phyloP scores from a whole-genome alignment of 2,797 vertebrate genomes.

The Pristis pectinata region DNA sequence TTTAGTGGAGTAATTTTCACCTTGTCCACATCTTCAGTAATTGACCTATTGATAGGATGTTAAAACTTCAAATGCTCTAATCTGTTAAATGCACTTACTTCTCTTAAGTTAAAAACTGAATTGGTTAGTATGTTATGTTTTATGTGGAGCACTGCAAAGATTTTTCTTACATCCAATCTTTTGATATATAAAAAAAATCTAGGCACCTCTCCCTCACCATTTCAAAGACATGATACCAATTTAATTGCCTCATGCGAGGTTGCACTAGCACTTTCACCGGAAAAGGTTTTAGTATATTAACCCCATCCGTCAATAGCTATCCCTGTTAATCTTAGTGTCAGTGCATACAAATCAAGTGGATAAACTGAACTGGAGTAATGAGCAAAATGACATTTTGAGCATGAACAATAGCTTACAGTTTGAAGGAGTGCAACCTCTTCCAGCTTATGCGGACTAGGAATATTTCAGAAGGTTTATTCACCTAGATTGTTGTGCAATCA shows the following conservation, averaged over 20 bases:
- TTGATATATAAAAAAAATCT: not conserved
- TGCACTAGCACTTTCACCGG: not conserved
- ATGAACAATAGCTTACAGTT: not conserved
- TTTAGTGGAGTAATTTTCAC: not conserved
- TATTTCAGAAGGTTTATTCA: not conserved
- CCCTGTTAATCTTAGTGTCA: not conserved
- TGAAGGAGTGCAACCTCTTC: not conserved
- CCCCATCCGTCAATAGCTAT: not conserved
- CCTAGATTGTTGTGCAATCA: not conserved
- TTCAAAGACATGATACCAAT: not conserved
- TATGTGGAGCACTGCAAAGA: not conserved
- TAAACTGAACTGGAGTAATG: not conserved
- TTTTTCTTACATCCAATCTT: not conserved
- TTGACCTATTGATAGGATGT: not conserved
- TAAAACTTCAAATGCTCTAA: not conserved
- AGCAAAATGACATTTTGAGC: not conserved
- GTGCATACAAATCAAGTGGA: not conserved
- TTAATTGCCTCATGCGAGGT: not conserved
- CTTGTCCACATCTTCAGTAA: not conserved
- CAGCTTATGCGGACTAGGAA: not conserved
- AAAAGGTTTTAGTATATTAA: slow-evolving; percentile 10
- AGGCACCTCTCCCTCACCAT: not conserved
- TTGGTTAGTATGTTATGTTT: not conserved
- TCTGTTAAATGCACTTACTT: not conserved
- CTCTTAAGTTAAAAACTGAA: not conserved